phyloP scores from a whole-genome alignment of 2,888 invertebrate species.

The Apotomis turbidana region DNA sequence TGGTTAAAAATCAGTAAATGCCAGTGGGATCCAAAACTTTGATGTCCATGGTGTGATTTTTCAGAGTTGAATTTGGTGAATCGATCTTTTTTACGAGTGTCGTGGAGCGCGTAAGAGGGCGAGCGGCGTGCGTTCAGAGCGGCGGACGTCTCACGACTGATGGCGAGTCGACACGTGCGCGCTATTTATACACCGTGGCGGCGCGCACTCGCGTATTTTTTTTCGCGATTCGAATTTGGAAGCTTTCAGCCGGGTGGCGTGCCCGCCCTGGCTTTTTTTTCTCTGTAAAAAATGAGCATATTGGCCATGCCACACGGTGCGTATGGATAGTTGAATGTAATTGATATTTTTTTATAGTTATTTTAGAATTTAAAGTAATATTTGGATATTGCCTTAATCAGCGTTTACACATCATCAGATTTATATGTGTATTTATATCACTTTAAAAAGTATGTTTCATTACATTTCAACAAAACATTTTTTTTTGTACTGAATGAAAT shows the following conservation, averaged over 20 bases:
- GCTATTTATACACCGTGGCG: conserved; percentile 67
- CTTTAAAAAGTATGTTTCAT: too few species aligned
- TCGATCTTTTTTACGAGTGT: conserved; percentile 80
- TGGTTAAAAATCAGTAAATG: conserved; percentile 60
- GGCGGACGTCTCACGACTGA: conserved; percentile 69
- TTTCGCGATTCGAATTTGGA: conserved; percentile 81
- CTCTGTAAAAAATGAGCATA: conserved; percentile 37
- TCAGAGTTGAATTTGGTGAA: conserved; percentile 57
- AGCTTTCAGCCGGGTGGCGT: conserved; percentile 81
- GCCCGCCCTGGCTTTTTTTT: conserved; percentile 70
- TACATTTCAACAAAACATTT: too few species aligned
- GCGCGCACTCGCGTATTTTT: conserved; percentile 74
- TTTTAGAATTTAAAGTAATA: too few species aligned
- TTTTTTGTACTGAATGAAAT: too few species aligned
- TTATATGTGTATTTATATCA: too few species aligned
- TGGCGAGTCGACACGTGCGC: conserved; percentile 72
- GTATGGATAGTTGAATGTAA: conserved; percentile 7
- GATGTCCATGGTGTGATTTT: conserved; percentile 70
- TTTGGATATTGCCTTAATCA: too few species aligned
- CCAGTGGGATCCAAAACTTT: conserved; percentile 80
- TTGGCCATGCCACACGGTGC: conserved; percentile 32
- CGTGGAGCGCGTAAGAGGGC: conserved; percentile 57
- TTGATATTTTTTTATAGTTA: neutral
- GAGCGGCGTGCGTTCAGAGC: conserved; percentile 65
- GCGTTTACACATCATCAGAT: too few species aligned